These are phyloP conservation scores for Molossus molossus DNA, from an alignment of 2,797 vertebrate species.

Conservation along the genomic window DNA sequence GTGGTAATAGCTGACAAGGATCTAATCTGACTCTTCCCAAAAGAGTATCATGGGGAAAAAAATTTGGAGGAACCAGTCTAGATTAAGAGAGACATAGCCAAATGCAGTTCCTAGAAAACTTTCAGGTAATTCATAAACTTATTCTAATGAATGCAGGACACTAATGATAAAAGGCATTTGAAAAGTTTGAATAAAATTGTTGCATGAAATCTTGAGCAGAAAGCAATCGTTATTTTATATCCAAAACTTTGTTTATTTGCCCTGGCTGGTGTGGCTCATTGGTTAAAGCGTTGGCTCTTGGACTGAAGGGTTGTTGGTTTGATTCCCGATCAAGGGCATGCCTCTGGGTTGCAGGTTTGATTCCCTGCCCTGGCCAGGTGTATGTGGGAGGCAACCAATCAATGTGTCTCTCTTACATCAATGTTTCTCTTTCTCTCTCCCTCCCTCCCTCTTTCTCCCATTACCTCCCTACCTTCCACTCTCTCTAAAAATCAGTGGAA, in stretches of 20 bases:
- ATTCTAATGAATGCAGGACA: not conserved
- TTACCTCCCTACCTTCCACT: too few species aligned
- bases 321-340: too few species aligned
- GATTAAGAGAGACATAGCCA: not conserved
- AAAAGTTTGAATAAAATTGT: conserved; percentile 55
- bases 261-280: too few species aligned
- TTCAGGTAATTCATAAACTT: not conserved
- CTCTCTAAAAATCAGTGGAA: too few species aligned
- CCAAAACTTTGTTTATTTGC: not conserved
- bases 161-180: not conserved
- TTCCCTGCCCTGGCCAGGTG: too few species aligned
- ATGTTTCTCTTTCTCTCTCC: too few species aligned
- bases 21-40: not conserved
- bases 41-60: not conserved
- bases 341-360: too few species aligned
- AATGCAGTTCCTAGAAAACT: not conserved
- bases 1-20: not conserved
- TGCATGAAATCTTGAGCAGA: conserved; percentile 42
- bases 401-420: too few species aligned
- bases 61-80: not conserved
- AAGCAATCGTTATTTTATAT: conserved; percentile 3
- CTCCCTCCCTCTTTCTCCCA: too few species aligned
- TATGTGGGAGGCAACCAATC: too few species aligned
- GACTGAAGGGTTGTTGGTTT: too few species aligned
- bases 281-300: too few species aligned